Conservation (phyloP, 2,888 invertebrate species). For the Megamerina dolium region DNA sequence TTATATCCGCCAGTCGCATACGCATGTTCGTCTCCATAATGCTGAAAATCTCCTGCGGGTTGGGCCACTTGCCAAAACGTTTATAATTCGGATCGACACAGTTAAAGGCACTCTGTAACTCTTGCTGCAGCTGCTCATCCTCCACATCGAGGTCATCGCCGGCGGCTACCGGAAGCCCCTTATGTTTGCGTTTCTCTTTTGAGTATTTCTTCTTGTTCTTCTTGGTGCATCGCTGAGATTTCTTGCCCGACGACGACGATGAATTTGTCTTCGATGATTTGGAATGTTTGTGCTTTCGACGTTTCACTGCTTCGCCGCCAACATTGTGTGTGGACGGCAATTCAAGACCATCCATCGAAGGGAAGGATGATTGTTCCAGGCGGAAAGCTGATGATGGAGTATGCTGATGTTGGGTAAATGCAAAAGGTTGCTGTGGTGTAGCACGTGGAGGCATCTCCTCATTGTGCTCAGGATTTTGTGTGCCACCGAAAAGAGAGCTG, state of each 20-base stretch:
- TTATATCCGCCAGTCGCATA: slow-evolving; percentile 71
- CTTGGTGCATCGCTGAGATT: slow-evolving; percentile 39
- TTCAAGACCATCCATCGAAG: slow-evolving; percentile 40
- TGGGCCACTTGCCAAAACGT: slow-evolving; percentile 45
- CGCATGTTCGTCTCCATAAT: slow-evolving; percentile 78
- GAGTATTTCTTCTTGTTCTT: slow-evolving; percentile 49
- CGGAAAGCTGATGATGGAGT: slow-evolving; percentile 11
- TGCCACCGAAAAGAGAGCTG: background rate
- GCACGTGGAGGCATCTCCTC: slow-evolving; percentile 3
- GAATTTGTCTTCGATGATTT: slow-evolving; percentile 48
- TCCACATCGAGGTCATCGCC: slow-evolving; percentile 33
- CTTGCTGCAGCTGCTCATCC: slow-evolving; percentile 36
- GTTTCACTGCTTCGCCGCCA: slow-evolving; percentile 26
- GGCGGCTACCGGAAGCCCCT: slow-evolving; percentile 24
- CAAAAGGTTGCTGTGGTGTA: slow-evolving; percentile 4
- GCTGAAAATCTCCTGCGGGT: slow-evolving; percentile 59
- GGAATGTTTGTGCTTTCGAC: slow-evolving; percentile 52
- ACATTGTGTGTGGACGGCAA: slow-evolving; percentile 31
- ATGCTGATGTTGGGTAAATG: slow-evolving; percentile 4
- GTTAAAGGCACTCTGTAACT: slow-evolving; percentile 35
- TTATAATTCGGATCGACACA: slow-evolving; percentile 36
- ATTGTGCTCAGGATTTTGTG: background rate
- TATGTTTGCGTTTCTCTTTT: slow-evolving; percentile 41
- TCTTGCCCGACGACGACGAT: slow-evolving; percentile 30
- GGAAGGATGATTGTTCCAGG: slow-evolving; percentile 22